These are phyloP conservation scores for Xestia ashworthii DNA, from an alignment of 2,888 invertebrate species.

Conservation along the genomic window DNA sequence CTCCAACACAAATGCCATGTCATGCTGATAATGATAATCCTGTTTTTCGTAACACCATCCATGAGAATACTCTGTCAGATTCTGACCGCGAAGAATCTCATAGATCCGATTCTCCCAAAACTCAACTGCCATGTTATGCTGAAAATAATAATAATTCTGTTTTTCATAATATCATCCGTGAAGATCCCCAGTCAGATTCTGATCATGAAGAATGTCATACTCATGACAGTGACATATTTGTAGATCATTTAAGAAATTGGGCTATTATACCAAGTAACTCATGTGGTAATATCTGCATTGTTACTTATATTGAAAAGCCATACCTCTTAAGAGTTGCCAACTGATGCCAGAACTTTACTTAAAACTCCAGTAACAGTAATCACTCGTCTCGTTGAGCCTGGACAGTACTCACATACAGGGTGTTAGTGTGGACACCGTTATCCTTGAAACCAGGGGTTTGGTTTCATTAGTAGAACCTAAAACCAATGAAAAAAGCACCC, in stretches of 20 bases:
- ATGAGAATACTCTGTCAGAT: conserved; percentile 15
- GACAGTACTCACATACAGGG: conserved; percentile 1
- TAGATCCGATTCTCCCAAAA: conserved; percentile 7
- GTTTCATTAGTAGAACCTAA: too few relatives aligned
- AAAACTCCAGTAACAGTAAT: neutral
- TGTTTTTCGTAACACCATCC: neutral
- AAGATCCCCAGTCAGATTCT: conserved; percentile 11
- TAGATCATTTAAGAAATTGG: conserved; percentile 1
- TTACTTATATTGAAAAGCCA: neutral
- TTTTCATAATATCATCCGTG: conserved; percentile 15
- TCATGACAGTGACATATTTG: neutral
- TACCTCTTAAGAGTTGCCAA: neutral
- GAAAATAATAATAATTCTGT: conserved; percentile 13
- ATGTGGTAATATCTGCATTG: neutral
- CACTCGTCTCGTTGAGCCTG: neutral
- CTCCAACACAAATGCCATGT: neutral
- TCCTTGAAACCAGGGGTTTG: too few relatives aligned
- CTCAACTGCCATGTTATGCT: conserved; percentile 9
- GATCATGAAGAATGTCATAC: conserved; percentile 13
- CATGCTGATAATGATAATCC: conserved; percentile 10
- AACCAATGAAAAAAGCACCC: too few relatives aligned
- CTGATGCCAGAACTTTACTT: conserved; percentile 1
- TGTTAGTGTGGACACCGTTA: too few relatives aligned
- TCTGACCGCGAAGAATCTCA: conserved; percentile 4
- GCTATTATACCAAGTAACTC: neutral